phyloP scores from a whole-genome alignment of 2,113 vertebrate species.

The Nothobranchius furzeri region DNA sequence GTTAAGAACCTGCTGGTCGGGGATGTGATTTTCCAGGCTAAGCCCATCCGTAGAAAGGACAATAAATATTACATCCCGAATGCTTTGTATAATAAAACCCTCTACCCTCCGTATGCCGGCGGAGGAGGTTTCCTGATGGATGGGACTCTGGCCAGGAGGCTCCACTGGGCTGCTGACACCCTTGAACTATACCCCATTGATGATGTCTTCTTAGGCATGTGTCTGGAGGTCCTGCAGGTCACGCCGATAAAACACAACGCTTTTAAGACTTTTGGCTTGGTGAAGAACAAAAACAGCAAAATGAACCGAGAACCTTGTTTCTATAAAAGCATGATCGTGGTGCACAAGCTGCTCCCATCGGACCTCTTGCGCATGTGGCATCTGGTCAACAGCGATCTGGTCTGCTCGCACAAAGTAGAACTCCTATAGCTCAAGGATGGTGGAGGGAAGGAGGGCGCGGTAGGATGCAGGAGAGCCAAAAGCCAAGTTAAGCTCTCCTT shows the following conservation, averaged over 20 bases:
- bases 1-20: constrained; percentile 87
- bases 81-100: constrained; percentile 83
- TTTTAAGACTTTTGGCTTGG: constrained; percentile 96
- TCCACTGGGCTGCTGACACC: constrained; percentile 81
- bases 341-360: constrained; percentile 92
- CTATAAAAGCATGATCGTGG: constrained; percentile 91
- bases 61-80: constrained; percentile 95
- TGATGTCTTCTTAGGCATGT: constrained; percentile 97
- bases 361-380: constrained; percentile 93
- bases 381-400: constrained; percentile 88
- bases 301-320: constrained; percentile 96
- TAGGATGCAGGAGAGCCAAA: neutral
- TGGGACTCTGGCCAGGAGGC: constrained; percentile 81
- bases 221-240: constrained; percentile 88
- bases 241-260: constrained; percentile 85
- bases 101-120: constrained; percentile 92
- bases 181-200: constrained; percentile 95
- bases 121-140: constrained; percentile 95
- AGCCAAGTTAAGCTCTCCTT: constrained; percentile 40
- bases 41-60: constrained; percentile 89
- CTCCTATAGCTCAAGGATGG: constrained; percentile 79
- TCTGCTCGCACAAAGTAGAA: constrained; percentile 85
- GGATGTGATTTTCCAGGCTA: constrained; percentile 87
- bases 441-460: constrained; percentile 4
- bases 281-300: constrained; percentile 89